Base-by-base conservation (phyloP, 2,797 vertebrate genomes). In the Rallus crepitans region DNA sequence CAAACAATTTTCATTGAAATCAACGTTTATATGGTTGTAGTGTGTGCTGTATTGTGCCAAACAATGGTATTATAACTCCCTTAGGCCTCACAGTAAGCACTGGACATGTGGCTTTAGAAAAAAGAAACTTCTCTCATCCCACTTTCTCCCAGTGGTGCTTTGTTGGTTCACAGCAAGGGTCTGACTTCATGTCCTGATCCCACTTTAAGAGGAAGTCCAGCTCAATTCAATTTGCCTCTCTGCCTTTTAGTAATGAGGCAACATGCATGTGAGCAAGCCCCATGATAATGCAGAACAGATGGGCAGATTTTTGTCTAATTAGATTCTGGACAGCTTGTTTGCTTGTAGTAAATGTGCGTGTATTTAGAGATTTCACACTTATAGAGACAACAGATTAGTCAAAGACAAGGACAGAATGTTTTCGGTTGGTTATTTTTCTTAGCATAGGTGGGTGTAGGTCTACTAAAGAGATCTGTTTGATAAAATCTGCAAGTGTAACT, bases 31-130 rank as follows among this genome's bases (percentile, higher is more conserved):
- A 98, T 97, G 97, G 97, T 98, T 96, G 91, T 76, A 92, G 95
- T 97, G 96, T 96, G 96, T 98, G 98, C 98, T 96, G 93, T 96
- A 98, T 98, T 94, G 92, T 95, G 88, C 60, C 23, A 93, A 97
- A 99, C 98, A 99, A 99, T 98, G 93, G 98, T 92, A 97, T 97
- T 98, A 98, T 98, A 98, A 98, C 96, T 98, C 98, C 98, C 98
- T 98, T 96, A 98, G 98, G 98, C 98, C 99, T 98, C 97, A 98
- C 97, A 97, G 98, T 98, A 98, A 98, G 94, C 95, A 97, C 90
- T 90, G 97, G 98, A 98, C 99, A 99, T 99, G 98, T 99, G 98
- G 98, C 97, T 97, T 98, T 97, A 98, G 97, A 99, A 98, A 99
- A 94, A 98, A 98, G 97, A 97, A 98, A 97, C 96, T 97, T 96